Evolutionary conservation across 2,113 vertebrate genomes (phyloP).

Genomic region (Emberiza fucata): DNA sequence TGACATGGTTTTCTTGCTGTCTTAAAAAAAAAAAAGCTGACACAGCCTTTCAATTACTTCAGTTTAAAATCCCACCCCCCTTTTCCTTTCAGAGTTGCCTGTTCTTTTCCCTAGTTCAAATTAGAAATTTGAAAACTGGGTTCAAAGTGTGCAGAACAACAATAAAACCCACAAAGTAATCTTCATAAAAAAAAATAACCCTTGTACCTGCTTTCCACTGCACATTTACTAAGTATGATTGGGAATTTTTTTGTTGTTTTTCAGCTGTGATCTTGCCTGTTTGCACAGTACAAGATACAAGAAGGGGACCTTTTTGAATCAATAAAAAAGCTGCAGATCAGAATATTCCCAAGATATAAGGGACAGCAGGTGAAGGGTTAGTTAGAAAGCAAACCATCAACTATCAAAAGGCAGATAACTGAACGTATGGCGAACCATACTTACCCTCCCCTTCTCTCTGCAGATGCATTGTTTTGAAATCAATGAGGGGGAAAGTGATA

Average conservation of each 20-base stretch:
- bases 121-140: conserved; percentile 61
- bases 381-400: conserved; percentile 72
- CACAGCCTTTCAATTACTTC: neutral
- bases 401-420: conserved; percentile 73
- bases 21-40: neutral
- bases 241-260: neutral
- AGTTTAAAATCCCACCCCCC: conserved; percentile 22
- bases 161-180: conserved; percentile 68
- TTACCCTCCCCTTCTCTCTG: conserved; percentile 95
- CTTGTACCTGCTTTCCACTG: conserved; percentile 78
- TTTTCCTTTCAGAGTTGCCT: neutral
- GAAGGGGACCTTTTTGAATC: neutral
- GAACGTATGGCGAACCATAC: conserved; percentile 79
- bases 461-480: conserved; percentile 99
- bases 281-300: conserved; percentile 47
- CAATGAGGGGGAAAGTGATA: conserved; percentile 95
- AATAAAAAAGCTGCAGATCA: conserved; percentile 24
- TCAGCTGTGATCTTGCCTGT: conserved; percentile 6
- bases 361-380: conserved; percentile 80
- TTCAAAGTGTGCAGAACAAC: conserved; percentile 68
- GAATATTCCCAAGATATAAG: conserved; percentile 54
- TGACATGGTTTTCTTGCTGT: neutral
- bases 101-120: conserved; percentile 7
- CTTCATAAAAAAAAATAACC: conserved; percentile 61
- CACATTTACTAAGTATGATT: neutral